Percentiles rank a stretch among this genome's conserved stretches.
Evolutionary conservation across 2,113 vertebrate genomes (phyloP).

Genomic region (Macrotus californicus): DNA sequence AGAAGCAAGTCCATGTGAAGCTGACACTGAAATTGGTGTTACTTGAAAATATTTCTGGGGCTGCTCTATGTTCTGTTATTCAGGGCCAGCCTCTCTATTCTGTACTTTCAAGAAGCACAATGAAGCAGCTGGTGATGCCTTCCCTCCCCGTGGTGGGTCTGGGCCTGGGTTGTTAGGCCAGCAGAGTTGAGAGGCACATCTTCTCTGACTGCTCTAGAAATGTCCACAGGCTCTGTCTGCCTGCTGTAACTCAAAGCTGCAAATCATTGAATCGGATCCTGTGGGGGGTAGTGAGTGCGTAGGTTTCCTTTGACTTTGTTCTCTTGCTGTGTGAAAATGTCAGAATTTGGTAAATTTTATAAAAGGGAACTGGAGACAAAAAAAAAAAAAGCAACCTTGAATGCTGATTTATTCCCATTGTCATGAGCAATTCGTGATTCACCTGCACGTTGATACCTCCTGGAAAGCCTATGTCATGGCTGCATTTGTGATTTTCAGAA

Average conservation of each 20-base stretch:
- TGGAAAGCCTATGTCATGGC: slow-evolving; percentile 50
- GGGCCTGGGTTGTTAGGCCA: not conserved
- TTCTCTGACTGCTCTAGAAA: not conserved
- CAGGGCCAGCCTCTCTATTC: slow-evolving; percentile 26
- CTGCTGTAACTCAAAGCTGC: slow-evolving; percentile 46
- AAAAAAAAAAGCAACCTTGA: slow-evolving; percentile 34
- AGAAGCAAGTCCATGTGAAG: not conserved
- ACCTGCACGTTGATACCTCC: slow-evolving; percentile 35
- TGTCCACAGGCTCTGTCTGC: slow-evolving; percentile 8
- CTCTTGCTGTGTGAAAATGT: slow-evolving; percentile 49
- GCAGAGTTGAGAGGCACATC: not conserved
- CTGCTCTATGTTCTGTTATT: not conserved
- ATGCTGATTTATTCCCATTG: slow-evolving; percentile 56
- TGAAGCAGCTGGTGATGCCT: not conserved
- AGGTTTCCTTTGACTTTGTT: slow-evolving; percentile 53
- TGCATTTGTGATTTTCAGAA: slow-evolving; percentile 46
- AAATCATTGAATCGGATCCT: slow-evolving; percentile 16
- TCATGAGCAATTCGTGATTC: slow-evolving; percentile 58
- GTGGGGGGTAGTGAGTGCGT: not conserved
- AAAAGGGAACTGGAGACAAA: slow-evolving; percentile 40
- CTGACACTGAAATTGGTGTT: not conserved
- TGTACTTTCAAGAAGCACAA: not conserved
- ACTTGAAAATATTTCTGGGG: slow-evolving; percentile 1
- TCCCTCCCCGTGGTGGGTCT: not conserved
- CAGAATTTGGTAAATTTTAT: slow-evolving; percentile 57